These are phyloP conservation scores for Rhopilema esculentum DNA, from an alignment of 30 jellyfish, hydroid and myxozoan genomes.

Conservation along the genomic window DNA sequence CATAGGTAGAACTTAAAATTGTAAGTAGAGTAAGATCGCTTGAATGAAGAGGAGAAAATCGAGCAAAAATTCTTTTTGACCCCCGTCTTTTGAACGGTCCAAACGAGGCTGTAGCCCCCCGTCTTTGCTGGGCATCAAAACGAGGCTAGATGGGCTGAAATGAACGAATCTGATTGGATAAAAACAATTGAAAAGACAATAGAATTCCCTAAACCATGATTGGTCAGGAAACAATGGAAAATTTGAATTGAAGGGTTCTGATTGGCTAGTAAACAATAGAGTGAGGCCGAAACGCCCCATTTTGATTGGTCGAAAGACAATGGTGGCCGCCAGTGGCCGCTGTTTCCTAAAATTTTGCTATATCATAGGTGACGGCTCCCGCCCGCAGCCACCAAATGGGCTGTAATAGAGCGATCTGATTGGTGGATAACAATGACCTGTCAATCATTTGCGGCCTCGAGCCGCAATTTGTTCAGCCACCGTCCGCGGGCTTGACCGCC, in stretches of 20 bases:
- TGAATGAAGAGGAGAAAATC: not conserved
- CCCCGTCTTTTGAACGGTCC: no score
- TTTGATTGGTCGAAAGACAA: not conserved
- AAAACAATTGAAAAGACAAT: no score
- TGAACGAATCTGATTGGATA: no score
- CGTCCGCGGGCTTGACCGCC: not conserved
- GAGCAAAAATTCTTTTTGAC: not conserved
- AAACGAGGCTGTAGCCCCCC: not conserved
- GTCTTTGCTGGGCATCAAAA: not conserved
- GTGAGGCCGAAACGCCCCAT: not conserved
- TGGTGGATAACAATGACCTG: not conserved
- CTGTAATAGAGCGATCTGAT: not conserved
- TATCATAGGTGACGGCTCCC: not conserved
- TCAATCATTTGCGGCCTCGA: not conserved
- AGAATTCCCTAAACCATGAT: no score
- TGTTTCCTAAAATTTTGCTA: not conserved
- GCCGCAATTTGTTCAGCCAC: not conserved
- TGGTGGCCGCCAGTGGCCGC: not conserved
- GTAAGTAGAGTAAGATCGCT: not conserved
- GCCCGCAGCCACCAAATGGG: not conserved
- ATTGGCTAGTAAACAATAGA: not conserved
- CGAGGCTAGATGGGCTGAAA: not conserved
- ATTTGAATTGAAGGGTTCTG: not conserved
- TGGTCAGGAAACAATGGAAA: no score
- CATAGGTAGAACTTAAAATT: no score